phyloP scores from a whole-genome alignment of 1,140 invertebrate species.

The Orussus abietinus region DNA sequence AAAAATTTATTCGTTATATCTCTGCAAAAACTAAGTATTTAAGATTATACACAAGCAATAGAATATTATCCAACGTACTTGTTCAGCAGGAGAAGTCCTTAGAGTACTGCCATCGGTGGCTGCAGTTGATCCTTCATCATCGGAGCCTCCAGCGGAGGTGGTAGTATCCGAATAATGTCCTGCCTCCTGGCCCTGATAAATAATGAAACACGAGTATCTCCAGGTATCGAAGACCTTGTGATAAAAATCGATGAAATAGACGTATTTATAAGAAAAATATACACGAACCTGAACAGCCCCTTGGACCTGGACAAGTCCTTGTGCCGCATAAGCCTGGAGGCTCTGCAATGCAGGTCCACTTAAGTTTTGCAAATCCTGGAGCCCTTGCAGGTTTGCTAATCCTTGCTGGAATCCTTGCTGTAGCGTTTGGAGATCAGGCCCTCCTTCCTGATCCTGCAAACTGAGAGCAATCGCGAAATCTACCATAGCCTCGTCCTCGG shows the following conservation, averaged over 20 bases:
- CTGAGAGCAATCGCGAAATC: conserved; percentile 93
- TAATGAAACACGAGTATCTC: conserved; percentile 3
- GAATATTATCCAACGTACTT: conserved; percentile 54
- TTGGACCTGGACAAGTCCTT: conserved; percentile 38
- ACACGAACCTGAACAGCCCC: conserved; percentile 28
- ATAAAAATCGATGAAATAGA: too few relatives aligned
- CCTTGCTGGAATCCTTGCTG: conserved; percentile 55
- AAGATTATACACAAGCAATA: too few relatives aligned
- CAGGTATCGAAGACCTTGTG: too few relatives aligned
- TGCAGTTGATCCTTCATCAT: conserved; percentile 92
- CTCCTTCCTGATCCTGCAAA: conserved; percentile 70
- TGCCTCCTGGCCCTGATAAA: conserved; percentile 43
- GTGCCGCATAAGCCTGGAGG: conserved; percentile 46
- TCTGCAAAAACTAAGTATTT: too few relatives aligned
- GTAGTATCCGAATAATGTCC: conserved; percentile 75
- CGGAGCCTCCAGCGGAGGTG: conserved; percentile 79
- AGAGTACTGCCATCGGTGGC: conserved; percentile 89
- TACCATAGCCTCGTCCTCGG: conserved; percentile 94
- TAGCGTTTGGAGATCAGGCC: conserved; percentile 48
- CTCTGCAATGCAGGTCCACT: conserved; percentile 53
- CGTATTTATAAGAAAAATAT: too few relatives aligned
- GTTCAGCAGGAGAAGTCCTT: conserved; percentile 83
- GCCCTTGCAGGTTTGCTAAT: conserved; percentile 50
- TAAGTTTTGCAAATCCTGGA: conserved; percentile 46
- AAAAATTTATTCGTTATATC: too few relatives aligned